phyloP scores from a whole-genome alignment of 2,797 vertebrate species.

The Halcyon chelicuti region DNA sequence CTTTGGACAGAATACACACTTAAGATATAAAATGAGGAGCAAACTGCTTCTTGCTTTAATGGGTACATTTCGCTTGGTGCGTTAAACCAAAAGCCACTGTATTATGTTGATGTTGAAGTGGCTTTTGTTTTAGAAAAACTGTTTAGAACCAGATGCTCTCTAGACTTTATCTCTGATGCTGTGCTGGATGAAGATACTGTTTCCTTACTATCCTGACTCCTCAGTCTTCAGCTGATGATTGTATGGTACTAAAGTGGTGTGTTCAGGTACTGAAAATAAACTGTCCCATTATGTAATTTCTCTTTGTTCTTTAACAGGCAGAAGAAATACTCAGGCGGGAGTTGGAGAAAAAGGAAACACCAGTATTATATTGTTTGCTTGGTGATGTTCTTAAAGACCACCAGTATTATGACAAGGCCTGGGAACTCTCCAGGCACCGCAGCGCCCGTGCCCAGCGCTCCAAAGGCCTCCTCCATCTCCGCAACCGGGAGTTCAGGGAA shows the following conservation, averaged over 20 bases:
- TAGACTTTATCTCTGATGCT: neutral
- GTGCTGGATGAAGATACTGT: neutral
- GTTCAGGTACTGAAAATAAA: neutral
- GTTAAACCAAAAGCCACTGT: neutral
- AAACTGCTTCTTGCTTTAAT: neutral
- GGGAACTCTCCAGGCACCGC: constrained; percentile 89
- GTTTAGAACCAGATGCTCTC: neutral
- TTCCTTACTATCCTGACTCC: neutral
- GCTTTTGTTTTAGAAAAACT: neutral
- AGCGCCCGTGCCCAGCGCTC: constrained; percentile 93
- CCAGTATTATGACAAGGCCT: constrained; percentile 90
- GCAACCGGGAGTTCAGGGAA: constrained; percentile 84
- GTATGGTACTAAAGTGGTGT: neutral
- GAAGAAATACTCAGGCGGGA: constrained; percentile 92
- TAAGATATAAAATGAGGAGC: neutral
- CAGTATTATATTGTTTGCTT: constrained; percentile 90
- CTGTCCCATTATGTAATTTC: neutral
- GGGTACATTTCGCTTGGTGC: neutral
- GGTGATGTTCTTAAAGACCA: constrained; percentile 92
- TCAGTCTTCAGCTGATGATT: neutral
- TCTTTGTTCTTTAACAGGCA: constrained; percentile 80
- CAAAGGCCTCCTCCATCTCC: constrained; percentile 92
- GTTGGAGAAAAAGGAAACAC: constrained; percentile 90
- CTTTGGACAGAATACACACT: neutral
- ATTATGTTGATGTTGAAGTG: neutral